Base-by-base conservation (phyloP, 2,797 vertebrate species). In the Aeoliscus strigatus region DNA sequence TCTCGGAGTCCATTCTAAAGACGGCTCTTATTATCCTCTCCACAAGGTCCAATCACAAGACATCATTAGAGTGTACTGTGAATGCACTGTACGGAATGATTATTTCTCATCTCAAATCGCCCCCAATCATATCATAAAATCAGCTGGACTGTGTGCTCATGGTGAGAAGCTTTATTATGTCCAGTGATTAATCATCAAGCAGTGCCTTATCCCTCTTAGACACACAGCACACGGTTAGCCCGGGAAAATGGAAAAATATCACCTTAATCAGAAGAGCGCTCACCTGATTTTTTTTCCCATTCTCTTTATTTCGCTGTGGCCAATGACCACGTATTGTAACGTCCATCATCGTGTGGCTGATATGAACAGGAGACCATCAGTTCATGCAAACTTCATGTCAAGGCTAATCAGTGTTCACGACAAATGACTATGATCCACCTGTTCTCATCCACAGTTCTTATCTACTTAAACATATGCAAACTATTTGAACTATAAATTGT, bases 101-200 rank as follows among this genome's bases (percentile, higher is more conserved):
- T 82, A 75, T 83, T 82, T 84, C 71, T 81, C 57, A 56, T 70
- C 81, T 77, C 68, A 78, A 82, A 86, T 83, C 77, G 57, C 39
- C 60, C 54, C 67, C 67, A 69, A 77, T 86, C 79, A 72, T 74
- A 81, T 80, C 80, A 70, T 37, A 30, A 67, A 80, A 80, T 86
- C 82, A 80, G 75, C 70, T 80, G 77, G 82, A 79, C 73, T 64
- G 55, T 63, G 66, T 27, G 62, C 70, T 69, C 70, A 55, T 76
- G 79, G 71, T 79, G 81, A 64, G 79, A 76, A 74, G 74, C 73
- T 77, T 84, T 84, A 81, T 85, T 81, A 79, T 77, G 77, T 74
- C 72, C 81, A 70, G 65, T 78, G 77, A 84, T 87, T 79, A 79
- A 84, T 81, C 78, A 79, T 73, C 66, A 69, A 75, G 70, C 64